Evolutionary conservation across 2,888 invertebrate genomes (phyloP).

Genomic region (Platycheirus rosarum): DNA sequence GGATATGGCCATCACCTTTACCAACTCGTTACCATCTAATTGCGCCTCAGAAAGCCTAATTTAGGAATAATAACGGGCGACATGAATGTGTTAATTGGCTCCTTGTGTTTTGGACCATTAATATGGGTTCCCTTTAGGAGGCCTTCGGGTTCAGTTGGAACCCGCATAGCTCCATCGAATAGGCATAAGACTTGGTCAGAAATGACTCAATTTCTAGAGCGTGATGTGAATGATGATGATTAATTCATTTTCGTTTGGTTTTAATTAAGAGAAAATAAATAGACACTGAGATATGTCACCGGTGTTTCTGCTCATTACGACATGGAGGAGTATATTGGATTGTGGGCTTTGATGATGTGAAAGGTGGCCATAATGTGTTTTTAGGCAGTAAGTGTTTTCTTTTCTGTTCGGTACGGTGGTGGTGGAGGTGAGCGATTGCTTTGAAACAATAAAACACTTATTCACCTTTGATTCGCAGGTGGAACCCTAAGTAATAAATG

Average conservation of each 20-base stretch:
- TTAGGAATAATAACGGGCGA: slow-evolving; percentile 71
- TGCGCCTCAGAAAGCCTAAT: slow-evolving; percentile 68
- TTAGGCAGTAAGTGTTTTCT: slow-evolving; percentile 47
- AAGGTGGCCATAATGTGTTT: slow-evolving; percentile 37
- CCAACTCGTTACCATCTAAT: slow-evolving; percentile 65
- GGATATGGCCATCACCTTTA: slow-evolving; percentile 10
- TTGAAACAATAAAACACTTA: slow-evolving; percentile 50
- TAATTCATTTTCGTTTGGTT: slow-evolving; percentile 69
- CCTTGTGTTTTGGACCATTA: slow-evolving; percentile 50
- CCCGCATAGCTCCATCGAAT: neutral
- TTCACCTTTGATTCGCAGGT: slow-evolving; percentile 39
- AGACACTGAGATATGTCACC: slow-evolving; percentile 56
- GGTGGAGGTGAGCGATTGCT: slow-evolving; percentile 34
- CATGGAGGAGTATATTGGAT: neutral
- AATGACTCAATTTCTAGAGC: slow-evolving; percentile 73
- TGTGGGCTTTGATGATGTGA: slow-evolving; percentile 26
- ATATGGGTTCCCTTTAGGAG: neutral
- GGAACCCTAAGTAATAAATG: slow-evolving; percentile 50
- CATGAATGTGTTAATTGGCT: slow-evolving; percentile 73
- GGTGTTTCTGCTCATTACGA: slow-evolving; percentile 22
- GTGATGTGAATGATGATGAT: slow-evolving; percentile 74
- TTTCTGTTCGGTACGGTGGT: slow-evolving; percentile 27
- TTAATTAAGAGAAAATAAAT: slow-evolving; percentile 70
- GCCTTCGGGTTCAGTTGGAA: neutral
- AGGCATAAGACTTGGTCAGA: slow-evolving; percentile 41